Percentiles rank a stretch among this genome's conserved stretches.
These are phyloP conservation scores for Agrochola litura DNA, from an alignment of 2,888 invertebrate species.

Conservation along the genomic window DNA sequence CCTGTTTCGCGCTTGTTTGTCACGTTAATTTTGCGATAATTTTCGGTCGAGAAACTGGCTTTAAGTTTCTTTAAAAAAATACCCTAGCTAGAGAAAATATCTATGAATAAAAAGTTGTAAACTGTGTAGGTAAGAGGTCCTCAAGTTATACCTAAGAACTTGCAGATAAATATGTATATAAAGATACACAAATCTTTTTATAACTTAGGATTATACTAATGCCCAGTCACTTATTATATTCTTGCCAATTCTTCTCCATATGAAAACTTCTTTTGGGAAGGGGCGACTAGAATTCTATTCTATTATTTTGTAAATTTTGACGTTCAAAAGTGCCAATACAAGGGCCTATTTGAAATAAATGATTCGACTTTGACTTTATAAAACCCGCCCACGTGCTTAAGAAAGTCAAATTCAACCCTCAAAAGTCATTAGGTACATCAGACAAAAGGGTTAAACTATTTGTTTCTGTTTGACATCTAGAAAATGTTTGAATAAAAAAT, in stretches of 20 bases:
- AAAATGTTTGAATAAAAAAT: constrained; percentile 5
- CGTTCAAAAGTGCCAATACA: too few species aligned
- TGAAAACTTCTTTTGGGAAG: too few species aligned
- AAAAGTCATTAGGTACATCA: constrained; percentile 1
- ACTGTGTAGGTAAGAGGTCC: neutral
- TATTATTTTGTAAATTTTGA: too few species aligned
- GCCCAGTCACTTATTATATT: neutral
- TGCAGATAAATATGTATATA: neutral
- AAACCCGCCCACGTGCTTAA: neutral
- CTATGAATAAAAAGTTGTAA: neutral
- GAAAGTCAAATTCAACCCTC: constrained; percentile 3
- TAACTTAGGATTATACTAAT: neutral
- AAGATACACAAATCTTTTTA: neutral
- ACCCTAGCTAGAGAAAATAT: neutral
- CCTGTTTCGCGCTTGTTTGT: neutral
- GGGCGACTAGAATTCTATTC: too few species aligned
- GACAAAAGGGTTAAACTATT: constrained; percentile 8
- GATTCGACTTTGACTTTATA: too few species aligned
- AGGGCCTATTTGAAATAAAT: too few species aligned
- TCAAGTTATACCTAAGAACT: neutral
- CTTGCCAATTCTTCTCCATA: too few species aligned
- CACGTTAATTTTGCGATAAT: neutral
- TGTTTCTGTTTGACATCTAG: neutral
- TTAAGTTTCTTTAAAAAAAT: neutral
- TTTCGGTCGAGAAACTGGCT: neutral